These are phyloP conservation scores for Orchesellides sinensis DNA, from an alignment of 2,888 invertebrate species.

Conservation along the genomic window DNA sequence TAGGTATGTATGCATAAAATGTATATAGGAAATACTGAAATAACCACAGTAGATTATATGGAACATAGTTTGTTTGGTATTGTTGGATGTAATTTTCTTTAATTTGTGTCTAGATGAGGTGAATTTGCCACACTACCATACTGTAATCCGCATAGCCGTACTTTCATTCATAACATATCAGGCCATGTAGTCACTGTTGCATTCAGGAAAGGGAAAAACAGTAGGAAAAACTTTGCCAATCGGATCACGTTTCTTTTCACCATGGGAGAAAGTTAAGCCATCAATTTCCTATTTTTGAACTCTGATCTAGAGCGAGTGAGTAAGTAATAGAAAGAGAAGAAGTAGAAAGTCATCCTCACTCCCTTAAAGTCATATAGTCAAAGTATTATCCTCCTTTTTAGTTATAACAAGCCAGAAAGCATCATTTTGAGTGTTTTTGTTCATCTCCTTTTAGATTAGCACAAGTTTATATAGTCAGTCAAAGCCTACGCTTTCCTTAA, in stretches of 20 bases:
- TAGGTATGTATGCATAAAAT: no score
- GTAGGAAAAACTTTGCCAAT: conserved; percentile 68
- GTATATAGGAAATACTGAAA: no score
- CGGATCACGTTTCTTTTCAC: conserved; percentile 71
- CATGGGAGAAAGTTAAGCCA: conserved; percentile 71
- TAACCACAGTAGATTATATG: no score
- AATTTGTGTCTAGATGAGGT: neutral
- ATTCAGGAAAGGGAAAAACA: conserved; percentile 25
- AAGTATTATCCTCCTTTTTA: conserved; percentile 3
- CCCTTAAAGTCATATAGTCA: conserved; percentile 18
- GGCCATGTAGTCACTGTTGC: neutral
- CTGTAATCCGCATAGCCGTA: no score
- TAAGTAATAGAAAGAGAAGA: conserved; percentile 52
- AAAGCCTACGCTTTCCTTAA: neutral
- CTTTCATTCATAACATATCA: neutral
- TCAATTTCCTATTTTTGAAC: conserved; percentile 70
- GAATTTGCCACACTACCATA: conserved; percentile 13
- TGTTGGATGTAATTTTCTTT: neutral
- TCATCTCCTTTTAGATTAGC: neutral
- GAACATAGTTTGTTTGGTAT: no score
- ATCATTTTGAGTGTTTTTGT: conserved; percentile 32
- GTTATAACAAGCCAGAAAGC: conserved; percentile 16
- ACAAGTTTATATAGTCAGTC: neutral
- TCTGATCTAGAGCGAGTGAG: conserved; percentile 56
- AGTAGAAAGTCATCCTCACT: conserved; percentile 52